phyloP scores from a whole-genome alignment of 2,888 invertebrate genomes.

The Deilephila porcellus region DNA sequence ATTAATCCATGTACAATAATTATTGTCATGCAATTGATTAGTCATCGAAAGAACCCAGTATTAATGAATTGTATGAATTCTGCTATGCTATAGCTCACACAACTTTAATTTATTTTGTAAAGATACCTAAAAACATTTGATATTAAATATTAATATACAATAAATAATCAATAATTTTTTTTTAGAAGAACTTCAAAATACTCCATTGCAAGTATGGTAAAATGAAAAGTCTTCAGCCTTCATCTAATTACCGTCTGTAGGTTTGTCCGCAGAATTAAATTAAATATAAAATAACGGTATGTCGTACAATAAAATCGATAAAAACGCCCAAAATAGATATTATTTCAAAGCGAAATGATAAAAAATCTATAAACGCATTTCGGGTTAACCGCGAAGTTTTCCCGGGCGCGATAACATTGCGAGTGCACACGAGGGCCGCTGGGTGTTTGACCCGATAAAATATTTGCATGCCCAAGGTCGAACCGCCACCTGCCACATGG shows the following conservation, averaged over 20 bases:
- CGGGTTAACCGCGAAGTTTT: conserved; percentile 2
- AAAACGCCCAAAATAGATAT: neutral
- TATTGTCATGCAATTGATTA: neutral
- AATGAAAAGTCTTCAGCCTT: too few species aligned
- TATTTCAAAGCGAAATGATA: neutral
- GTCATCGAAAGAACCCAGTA: neutral
- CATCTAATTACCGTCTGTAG: too few species aligned
- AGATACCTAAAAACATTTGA: too few species aligned
- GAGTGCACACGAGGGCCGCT: conserved; percentile 48
- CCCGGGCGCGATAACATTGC: conserved; percentile 37
- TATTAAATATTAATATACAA: too few species aligned
- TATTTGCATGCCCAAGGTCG: conserved; percentile 73
- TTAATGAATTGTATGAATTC: neutral
- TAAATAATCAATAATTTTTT: too few species aligned
- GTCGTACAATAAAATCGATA: too few species aligned
- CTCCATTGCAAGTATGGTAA: too few species aligned
- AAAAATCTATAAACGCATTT: neutral
- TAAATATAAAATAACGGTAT: too few species aligned
- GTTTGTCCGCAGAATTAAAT: too few species aligned
- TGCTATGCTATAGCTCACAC: neutral
- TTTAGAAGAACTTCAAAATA: too few species aligned
- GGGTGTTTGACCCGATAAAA: conserved; percentile 65
- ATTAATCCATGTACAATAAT: neutral
- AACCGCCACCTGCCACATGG: conserved; percentile 59
- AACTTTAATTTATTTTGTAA: too few species aligned